Base-by-base conservation (phyloP, 2,113 vertebrate species). In the Phrynosoma platyrhinos region DNA sequence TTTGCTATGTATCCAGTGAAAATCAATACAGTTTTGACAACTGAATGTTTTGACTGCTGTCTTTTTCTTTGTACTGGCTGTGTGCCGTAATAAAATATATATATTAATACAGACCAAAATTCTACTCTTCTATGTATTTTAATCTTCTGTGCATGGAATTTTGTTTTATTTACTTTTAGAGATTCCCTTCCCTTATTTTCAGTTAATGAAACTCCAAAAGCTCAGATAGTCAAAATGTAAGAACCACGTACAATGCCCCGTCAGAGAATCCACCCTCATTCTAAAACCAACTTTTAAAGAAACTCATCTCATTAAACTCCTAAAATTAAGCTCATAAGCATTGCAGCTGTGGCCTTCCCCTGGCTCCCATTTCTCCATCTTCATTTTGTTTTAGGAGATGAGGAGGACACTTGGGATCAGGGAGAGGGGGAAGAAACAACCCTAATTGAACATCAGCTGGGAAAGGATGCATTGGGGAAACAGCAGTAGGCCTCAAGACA, bases 261-360 rank as follows among this genome's bases (percentile, higher is more conserved):
- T 83, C 66, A 69, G 42, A 83, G 64, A 69, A 68, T 69, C 27
- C 40, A 5, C 25, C 14, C 2, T 69, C 14, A 9, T 25, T 25
- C 5, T 14, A 20, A 20, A 47, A n/a, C 27, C 25, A 71, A 30
- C 40, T 23, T 52, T 42, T 40, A 36, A 18, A 69, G 68, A n/a
- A 10, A 9, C 40, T 7, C 47, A 47, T 52, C 25, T 52, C 66
- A 47, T 69, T 69, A 71, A 69, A 75, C 14, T 71, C 66, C 52
- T 83, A 83, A 83, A 83, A 81, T 81, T 32, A 81, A 81, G 79
- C 47, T n/a, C 42, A 47, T 53, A 52, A 52, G 18, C 10, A 32
- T 23, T n/a, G 66, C 68, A 71, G 82, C 82, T 53, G 42, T n/a
- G 66, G 47, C 68, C 8, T 40, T 83, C 66, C 64, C 47, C n/a